Conservation (phyloP, 2,113 vertebrate species). For the Sterna hirundo region DNA sequence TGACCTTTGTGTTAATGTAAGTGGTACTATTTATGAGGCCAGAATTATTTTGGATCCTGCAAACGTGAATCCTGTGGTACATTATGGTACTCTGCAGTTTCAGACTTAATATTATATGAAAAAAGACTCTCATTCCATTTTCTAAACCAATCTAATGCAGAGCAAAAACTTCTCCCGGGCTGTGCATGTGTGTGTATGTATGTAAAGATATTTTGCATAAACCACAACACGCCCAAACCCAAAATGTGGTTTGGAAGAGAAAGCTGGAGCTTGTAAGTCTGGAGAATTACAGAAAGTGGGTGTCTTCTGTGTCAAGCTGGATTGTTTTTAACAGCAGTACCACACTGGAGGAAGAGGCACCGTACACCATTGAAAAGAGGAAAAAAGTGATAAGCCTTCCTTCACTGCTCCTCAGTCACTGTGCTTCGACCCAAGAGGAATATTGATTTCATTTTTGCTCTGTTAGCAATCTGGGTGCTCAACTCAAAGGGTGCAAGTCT, state of each 20-base stretch:
- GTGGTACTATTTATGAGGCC: not conserved
- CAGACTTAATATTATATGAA: not conserved
- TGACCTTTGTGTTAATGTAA: slow-evolving; percentile 15
- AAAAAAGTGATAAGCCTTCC: not conserved
- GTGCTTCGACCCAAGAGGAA: not conserved
- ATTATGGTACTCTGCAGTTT: not conserved
- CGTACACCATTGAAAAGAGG: not conserved
- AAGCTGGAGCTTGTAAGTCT: not conserved
- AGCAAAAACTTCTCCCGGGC: not conserved
- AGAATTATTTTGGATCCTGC: not conserved
- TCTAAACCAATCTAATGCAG: not conserved
- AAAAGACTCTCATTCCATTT: not conserved
- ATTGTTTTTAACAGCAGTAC: not conserved
- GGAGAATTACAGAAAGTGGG: not conserved
- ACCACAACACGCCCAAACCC: not conserved
- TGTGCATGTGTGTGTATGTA: not conserved
- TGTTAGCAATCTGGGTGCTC: not conserved
- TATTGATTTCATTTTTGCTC: not conserved
- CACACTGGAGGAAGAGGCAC: not conserved
- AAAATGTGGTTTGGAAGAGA: not conserved
- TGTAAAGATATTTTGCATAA: not conserved
- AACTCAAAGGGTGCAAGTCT: not conserved
- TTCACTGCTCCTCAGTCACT: not conserved
- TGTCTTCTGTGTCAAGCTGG: not conserved
- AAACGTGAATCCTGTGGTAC: not conserved